Base-by-base conservation (phyloP, 1,140 invertebrate species). In the Asobara japonica region DNA sequence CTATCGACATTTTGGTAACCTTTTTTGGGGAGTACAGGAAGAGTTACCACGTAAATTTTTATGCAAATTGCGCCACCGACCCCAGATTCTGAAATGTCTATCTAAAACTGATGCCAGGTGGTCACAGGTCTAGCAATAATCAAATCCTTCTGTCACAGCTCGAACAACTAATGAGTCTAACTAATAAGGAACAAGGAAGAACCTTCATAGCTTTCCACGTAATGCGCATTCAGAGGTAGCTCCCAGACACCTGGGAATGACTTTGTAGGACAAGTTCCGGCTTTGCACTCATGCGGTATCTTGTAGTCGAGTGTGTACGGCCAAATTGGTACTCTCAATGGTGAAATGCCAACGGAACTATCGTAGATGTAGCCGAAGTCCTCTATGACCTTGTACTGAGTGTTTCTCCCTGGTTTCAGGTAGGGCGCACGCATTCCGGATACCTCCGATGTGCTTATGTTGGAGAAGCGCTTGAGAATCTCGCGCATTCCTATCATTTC, bases 401-500 rank as follows among this genome's bases (percentile, higher is more conserved):
- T 95, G 80, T 97, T 96, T 77, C 95, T 89, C 69, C 96, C 96
- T 7, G 95, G 94, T 82, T 96, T 96, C 33, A 98, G 89, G 83
- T 96, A 96, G 4, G 96, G 96, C 13, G 95, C 95, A 77, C 96
- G 89, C 89, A 97, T 93, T 51, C 96, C 96, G 7, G 95, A 92
- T 31, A 97, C 91, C 79, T 96, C 94, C 69, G 90, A 91, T 51
- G 91, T 91, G 8, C 94, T 93, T 72, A 97, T 91, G 83, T 96
- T 95, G 7, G 95, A 90, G 80, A 96, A 97, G 76, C 93, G 91
- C 56, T 90, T 89, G 0, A 97, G 86, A 79, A 96, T 96, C 83
- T 96, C 94, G 76, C 95, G 90, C 94, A 97, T 96, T 36, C 95
- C 95, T 76, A 97, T 94, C 94, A 97, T 96, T 89, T 97, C 96